Percentiles rank a stretch among this genome's conserved stretches.
These are phyloP conservation scores for Thymelicus sylvestris DNA, from an alignment of 2,888 invertebrate genomes.

Conservation along the genomic window DNA sequence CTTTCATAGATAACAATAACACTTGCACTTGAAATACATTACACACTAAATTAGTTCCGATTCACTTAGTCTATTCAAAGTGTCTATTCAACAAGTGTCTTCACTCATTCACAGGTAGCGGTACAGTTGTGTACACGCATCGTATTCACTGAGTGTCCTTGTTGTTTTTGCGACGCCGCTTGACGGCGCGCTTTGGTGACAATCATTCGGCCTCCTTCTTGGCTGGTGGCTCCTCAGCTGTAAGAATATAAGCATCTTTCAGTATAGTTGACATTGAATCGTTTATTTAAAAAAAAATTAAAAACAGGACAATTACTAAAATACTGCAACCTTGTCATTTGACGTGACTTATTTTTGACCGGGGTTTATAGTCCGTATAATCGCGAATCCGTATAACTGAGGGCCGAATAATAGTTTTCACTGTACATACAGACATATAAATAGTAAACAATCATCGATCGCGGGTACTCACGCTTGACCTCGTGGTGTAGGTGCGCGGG, in stretches of 20 bases:
- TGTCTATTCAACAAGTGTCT: background rate
- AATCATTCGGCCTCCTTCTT: constrained; percentile 81
- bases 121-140: constrained; percentile 1
- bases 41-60: no score
- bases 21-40: no score
- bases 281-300: no score
- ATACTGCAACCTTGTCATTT: no score
- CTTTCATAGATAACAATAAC: no score
- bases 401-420: no score
- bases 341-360: no score
- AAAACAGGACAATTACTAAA: no score
- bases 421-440: background rate
- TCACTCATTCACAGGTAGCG: constrained; percentile 4
- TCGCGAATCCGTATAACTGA: no score
- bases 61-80: no score
- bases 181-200: constrained; percentile 81
- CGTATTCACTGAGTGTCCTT: constrained; percentile 63
- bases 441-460: constrained; percentile 11
- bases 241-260: constrained; percentile 31
- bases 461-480: constrained; percentile 62
- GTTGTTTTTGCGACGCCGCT: constrained; percentile 77
- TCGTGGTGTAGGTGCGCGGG: constrained; percentile 56
- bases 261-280: background rate
- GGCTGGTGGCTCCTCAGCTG: constrained; percentile 73
- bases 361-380: no score